Conservation (phyloP, 2,888 invertebrate genomes). For the Drosophila falleni region DNA sequence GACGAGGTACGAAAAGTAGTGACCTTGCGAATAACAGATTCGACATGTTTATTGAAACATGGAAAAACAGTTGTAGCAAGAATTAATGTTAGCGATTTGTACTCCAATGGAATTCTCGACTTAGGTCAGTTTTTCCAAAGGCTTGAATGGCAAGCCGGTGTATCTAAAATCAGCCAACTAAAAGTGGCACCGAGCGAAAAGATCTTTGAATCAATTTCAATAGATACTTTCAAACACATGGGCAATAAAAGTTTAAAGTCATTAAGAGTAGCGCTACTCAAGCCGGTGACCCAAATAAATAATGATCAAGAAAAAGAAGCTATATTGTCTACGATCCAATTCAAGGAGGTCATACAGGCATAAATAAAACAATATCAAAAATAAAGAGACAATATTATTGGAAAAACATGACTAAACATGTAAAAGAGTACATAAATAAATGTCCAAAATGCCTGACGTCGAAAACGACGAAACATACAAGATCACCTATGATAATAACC, state of each 20-base stretch:
- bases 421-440: neutral
- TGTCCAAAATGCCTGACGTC: neutral
- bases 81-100: constrained; percentile 18
- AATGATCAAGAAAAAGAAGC: constrained; percentile 5
- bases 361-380: neutral
- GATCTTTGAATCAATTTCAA: constrained; percentile 19
- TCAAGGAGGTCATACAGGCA: neutral
- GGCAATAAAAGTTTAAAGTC: constrained; percentile 12
- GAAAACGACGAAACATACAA: neutral
- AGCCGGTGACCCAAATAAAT: neutral
- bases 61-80: constrained; percentile 13
- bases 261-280: constrained; percentile 16
- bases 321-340: constrained; percentile 10
- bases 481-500: neutral
- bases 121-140: constrained; percentile 27
- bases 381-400: neutral
- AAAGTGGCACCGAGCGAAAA: constrained; percentile 23
- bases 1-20: constrained; percentile 18
- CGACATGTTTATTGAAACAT: constrained; percentile 10
- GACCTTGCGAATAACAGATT: constrained; percentile 11
- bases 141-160: constrained; percentile 19
- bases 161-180: constrained; percentile 11
- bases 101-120: constrained; percentile 13
- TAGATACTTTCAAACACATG: constrained; percentile 11
- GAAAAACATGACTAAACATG: neutral